phyloP scores from a whole-genome alignment of 2,888 invertebrate genomes.

The Lottia scabra region DNA sequence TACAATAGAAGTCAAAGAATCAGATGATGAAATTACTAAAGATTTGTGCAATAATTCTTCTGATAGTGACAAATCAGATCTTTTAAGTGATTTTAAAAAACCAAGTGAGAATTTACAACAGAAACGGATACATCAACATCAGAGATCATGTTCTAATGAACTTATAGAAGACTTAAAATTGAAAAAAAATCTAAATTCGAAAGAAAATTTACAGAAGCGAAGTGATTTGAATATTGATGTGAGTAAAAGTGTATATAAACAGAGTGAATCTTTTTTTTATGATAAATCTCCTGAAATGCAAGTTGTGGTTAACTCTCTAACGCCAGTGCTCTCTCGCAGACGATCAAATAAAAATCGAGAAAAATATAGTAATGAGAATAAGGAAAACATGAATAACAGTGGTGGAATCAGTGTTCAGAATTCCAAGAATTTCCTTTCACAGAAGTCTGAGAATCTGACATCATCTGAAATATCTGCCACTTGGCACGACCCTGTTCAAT shows the following conservation, averaged over 20 bases:
- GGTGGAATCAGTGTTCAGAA: constrained; percentile 10
- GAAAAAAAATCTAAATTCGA: background rate
- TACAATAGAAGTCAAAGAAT: background rate
- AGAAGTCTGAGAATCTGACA: background rate
- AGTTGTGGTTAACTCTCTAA: constrained; percentile 53
- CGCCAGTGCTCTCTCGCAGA: constrained; percentile 50
- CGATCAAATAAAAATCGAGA: constrained; percentile 33
- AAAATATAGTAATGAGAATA: constrained; percentile 23
- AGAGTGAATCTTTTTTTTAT: constrained; percentile 18
- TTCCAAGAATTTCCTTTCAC: constrained; percentile 12
- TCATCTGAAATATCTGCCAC: constrained; percentile 44
- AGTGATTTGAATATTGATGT: background rate
- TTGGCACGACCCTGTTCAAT: constrained; percentile 49
- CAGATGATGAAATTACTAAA: background rate
- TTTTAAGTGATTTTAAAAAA: no score
- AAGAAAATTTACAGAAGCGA: background rate
- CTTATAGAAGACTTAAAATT: no score
- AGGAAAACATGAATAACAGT: constrained; percentile 6
- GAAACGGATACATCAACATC: no score
- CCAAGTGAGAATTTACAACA: no score
- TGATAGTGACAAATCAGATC: no score
- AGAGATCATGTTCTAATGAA: no score
- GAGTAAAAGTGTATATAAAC: background rate
- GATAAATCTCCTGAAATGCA: constrained; percentile 54
- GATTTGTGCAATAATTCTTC: background rate